These are phyloP conservation scores for Dorcus hopei DNA, from an alignment of 2,888 invertebrate genomes.

Conservation along the genomic window DNA sequence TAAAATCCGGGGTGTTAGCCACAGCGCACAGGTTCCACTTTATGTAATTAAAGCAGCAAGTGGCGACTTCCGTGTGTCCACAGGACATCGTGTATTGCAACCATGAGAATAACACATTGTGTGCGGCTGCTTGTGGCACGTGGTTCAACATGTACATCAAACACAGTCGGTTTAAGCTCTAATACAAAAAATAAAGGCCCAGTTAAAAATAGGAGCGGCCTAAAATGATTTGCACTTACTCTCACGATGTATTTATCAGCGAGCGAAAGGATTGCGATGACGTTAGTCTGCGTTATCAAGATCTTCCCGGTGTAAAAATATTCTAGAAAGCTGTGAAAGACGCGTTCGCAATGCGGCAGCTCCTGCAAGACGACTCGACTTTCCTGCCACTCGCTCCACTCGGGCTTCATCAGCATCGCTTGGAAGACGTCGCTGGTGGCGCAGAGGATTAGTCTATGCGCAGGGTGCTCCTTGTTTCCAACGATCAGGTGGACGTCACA, in stretches of 20 bases:
- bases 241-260: constrained; percentile 95
- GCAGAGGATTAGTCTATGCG: constrained; percentile 87
- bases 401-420: constrained; percentile 81
- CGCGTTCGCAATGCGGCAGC: constrained; percentile 76
- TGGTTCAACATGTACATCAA: constrained; percentile 84
- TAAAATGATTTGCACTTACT: constrained; percentile 47
- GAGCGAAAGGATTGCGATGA: constrained; percentile 81
- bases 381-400: constrained; percentile 89
- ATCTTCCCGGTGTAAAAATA: constrained; percentile 88
- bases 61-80: constrained; percentile 69
- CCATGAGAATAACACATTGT: constrained; percentile 85
- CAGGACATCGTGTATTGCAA: constrained; percentile 85
- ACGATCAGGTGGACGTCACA: constrained; percentile 86
- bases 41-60: constrained; percentile 77
- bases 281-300: constrained; percentile 76
- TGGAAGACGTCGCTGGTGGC: constrained; percentile 95
- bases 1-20: constrained; percentile 74
- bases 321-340: constrained; percentile 86
- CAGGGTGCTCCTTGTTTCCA: constrained; percentile 76
- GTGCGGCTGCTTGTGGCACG: constrained; percentile 77
- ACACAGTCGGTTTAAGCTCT: constrained; percentile 81
- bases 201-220: neutral
- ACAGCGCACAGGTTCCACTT: constrained; percentile 89
- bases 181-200: constrained; percentile 25
- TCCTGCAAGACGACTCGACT: constrained; percentile 81